phyloP scores from a whole-genome alignment of 2,797 vertebrate species.

The Buceros bicornis region DNA sequence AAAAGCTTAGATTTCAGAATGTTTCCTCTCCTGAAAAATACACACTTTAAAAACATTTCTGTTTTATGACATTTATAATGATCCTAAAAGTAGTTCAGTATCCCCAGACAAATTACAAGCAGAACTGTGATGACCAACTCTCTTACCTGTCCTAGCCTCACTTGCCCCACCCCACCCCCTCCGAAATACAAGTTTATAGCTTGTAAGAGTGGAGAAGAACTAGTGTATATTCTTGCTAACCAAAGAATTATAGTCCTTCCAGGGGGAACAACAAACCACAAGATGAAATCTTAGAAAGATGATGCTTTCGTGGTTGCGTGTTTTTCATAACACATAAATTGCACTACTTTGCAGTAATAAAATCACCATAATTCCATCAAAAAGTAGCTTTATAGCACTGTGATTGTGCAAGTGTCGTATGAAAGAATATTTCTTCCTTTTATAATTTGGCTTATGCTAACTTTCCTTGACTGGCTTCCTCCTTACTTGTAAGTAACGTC shows the following conservation, averaged over 20 bases:
- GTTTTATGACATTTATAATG: neutral
- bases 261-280: neutral
- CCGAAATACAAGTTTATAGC: neutral
- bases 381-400: neutral
- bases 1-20: neutral
- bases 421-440: neutral
- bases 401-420: neutral
- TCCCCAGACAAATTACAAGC: neutral
- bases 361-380: neutral
- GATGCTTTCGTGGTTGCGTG: neutral
- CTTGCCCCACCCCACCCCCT: no score
- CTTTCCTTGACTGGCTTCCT: neutral
- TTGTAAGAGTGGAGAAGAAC: neutral
- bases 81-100: neutral
- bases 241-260: neutral
- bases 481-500: neutral
- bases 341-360: neutral
- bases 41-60: neutral
- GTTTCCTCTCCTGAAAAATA: neutral
- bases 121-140: neutral
- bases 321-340: neutral
- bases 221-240: neutral
- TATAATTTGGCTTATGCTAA: neutral
- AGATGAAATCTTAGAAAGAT: neutral
- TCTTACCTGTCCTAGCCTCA: neutral